Evolutionary conservation across 2,797 vertebrate species (phyloP).

Genomic region (Syndactyla subalaris): DNA sequence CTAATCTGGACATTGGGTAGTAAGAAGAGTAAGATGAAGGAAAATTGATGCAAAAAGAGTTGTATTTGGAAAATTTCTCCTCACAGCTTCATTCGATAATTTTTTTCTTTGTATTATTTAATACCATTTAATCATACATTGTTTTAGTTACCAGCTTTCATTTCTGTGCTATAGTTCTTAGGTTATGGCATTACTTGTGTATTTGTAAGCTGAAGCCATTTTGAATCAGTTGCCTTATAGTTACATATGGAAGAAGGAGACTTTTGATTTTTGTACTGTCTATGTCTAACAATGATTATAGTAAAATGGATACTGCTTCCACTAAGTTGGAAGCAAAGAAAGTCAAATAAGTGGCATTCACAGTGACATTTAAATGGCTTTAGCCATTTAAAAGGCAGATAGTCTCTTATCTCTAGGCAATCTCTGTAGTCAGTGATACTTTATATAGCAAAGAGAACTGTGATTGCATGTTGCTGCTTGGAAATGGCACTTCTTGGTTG

Average conservation of each 20-base stretch:
- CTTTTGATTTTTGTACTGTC: background rate
- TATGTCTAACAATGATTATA: background rate
- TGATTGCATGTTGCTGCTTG: background rate
- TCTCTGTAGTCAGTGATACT: background rate
- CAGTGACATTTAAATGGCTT: background rate
- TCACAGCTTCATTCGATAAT: background rate
- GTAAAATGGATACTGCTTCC: background rate
- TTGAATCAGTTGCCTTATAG: background rate
- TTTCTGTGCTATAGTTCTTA: background rate
- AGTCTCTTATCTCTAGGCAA: background rate
- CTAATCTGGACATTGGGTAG: rapidly evolving
- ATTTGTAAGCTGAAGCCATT: background rate
- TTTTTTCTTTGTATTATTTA: background rate
- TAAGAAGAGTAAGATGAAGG: background rate
- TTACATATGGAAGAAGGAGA: background rate
- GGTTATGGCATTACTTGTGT: background rate
- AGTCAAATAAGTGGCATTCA: background rate
- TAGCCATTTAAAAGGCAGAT: background rate
- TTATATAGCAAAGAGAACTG: background rate
- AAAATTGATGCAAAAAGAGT: background rate
- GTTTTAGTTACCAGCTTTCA: background rate
- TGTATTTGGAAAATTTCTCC: background rate
- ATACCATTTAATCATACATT: background rate
- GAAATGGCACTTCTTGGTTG: background rate
- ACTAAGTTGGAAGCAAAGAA: background rate